Evolutionary conservation across 2,113 vertebrate species (phyloP).

Genomic region (Synodontis membranacea): DNA sequence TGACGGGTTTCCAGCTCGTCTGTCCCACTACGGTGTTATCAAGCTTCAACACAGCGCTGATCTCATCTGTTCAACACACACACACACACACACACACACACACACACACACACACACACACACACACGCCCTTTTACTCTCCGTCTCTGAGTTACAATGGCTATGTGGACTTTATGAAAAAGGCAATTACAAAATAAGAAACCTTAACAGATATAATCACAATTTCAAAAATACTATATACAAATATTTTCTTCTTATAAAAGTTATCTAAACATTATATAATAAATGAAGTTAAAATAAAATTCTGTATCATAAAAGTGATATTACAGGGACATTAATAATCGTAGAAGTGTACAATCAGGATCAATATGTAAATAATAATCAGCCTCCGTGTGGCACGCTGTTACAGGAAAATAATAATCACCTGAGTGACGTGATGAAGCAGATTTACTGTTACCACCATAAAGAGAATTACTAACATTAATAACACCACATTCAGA

Average conservation of each 20-base stretch:
- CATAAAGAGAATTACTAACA: background rate
- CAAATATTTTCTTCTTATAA: background rate
- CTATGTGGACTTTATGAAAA: background rate
- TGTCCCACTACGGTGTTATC: constrained; percentile 98
- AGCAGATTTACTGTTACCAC: background rate
- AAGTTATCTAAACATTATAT: background rate
- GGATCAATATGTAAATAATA: background rate
- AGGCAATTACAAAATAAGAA: too few species aligned
- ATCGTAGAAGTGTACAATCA: background rate
- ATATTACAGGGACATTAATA: background rate
- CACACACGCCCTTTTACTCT: background rate
- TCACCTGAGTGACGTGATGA: background rate
- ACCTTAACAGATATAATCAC: background rate
- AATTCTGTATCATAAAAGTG: background rate
- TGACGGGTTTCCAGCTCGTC: constrained; percentile 95
- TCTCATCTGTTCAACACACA: constrained; percentile 81
- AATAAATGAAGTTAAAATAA: background rate
- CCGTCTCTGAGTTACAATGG: background rate
- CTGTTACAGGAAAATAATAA: background rate
- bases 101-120: background rate
- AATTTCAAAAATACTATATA: background rate
- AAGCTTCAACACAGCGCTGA: constrained; percentile 95
- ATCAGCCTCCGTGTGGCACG: background rate
- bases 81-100: constrained; percentile 43
- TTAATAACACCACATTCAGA: background rate